A percentile compares a stretch with the other conserved stretches of the same genome.
Evolutionary conservation across 2,113 vertebrate genomes (phyloP).

Genomic region (Corythaixoides concolor): DNA sequence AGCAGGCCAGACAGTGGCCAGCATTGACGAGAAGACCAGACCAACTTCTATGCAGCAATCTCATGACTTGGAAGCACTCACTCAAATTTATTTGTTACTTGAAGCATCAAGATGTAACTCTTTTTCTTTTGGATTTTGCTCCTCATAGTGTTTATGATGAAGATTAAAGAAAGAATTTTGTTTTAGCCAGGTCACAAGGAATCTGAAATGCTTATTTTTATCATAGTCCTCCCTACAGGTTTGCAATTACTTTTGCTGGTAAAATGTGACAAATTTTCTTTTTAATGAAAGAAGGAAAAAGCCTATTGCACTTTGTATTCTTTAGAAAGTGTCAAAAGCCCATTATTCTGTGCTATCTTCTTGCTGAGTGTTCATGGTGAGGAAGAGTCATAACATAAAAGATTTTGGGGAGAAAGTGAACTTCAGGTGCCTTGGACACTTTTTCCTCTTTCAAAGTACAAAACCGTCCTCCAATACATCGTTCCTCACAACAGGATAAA

Average conservation of each 20-base stretch:
- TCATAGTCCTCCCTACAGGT: not conserved
- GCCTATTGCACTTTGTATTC: not conserved
- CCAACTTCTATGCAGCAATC: not conserved
- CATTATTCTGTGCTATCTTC: not conserved
- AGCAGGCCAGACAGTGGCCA: not conserved
- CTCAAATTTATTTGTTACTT: not conserved
- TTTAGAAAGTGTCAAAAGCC: not conserved
- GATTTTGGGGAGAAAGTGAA: not conserved
- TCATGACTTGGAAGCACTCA: not conserved
- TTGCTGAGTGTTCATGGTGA: not conserved
- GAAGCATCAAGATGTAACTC: not conserved
- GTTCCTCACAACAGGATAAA: not conserved
- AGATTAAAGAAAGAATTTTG: not conserved
- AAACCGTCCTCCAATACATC: not conserved
- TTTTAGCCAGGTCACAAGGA: conserved; percentile 15
- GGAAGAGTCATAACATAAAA: not conserved
- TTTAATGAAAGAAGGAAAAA: not conserved
- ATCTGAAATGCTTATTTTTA: conserved; percentile 28
- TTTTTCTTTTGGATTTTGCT: not conserved
- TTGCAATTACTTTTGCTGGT: conserved; percentile 37
- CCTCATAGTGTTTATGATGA: not conserved
- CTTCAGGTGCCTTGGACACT: not conserved
- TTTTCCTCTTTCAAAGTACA: not conserved
- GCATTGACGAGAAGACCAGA: not conserved
- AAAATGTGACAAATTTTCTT: not conserved